Percentiles rank a stretch among this genome's conserved stretches.
phyloP scores from a whole-genome alignment of 2,113 vertebrate genomes.

The Aleadryas rufinucha region DNA sequence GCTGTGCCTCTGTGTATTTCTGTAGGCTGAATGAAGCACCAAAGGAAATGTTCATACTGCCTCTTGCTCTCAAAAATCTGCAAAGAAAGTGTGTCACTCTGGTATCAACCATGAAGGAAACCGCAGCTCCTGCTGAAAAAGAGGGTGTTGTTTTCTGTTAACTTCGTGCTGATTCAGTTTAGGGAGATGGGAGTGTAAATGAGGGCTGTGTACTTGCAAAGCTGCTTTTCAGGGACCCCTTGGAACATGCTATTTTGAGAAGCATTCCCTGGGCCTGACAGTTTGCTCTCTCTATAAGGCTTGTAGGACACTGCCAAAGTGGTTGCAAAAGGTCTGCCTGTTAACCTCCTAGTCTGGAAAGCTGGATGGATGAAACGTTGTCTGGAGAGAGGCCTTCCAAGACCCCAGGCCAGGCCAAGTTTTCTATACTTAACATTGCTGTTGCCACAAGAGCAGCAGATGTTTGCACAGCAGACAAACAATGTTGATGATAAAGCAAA shows the following conservation, averaged over 20 bases:
- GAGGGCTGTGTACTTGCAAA: not conserved
- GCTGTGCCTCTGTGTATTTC: not conserved
- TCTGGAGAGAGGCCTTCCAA: not conserved
- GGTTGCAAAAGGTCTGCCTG: not conserved
- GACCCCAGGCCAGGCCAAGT: not conserved
- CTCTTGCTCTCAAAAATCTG: not conserved
- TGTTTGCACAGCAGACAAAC: constrained; percentile 45
- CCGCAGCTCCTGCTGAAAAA: not conserved
- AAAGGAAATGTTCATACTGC: not conserved
- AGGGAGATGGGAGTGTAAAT: not conserved
- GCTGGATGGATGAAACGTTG: not conserved
- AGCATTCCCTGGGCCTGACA: not conserved
- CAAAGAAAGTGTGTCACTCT: not conserved
- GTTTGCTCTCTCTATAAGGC: not conserved
- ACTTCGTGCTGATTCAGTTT: not conserved
- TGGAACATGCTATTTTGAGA: not conserved
- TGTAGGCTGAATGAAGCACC: not conserved
- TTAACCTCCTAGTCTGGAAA: not conserved
- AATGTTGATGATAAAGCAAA: constrained; percentile 31
- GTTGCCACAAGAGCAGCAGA: constrained; percentile 33
- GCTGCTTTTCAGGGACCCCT: not conserved
- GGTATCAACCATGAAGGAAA: not conserved
- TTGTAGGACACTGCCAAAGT: not conserved
- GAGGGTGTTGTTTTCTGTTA: not conserved
- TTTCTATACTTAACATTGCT: not conserved